phyloP scores from a whole-genome alignment of 2,888 invertebrate species.

The Drosophila peninsularis region DNA sequence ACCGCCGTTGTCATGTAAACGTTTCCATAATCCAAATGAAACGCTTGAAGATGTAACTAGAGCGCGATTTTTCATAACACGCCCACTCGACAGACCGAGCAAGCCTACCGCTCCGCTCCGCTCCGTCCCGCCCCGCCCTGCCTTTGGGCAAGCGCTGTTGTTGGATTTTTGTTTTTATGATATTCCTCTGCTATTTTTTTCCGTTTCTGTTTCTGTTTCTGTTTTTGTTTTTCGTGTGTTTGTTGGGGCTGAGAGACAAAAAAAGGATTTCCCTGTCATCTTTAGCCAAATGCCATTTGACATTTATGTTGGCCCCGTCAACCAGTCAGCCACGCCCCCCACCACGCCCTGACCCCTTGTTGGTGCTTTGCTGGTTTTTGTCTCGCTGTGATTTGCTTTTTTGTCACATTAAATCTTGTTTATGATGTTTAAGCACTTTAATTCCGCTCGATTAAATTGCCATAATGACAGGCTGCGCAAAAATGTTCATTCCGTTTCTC shows the following conservation, averaged over 20 bases:
- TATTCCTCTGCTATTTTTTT: not conserved
- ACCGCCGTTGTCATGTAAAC: slow-evolving; percentile 57
- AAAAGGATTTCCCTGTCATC: slow-evolving; percentile 60
- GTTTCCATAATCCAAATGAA: slow-evolving; percentile 63
- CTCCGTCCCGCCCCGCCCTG: not conserved
- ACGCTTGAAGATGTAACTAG: slow-evolving; percentile 69
- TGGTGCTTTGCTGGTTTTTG: slow-evolving; percentile 7
- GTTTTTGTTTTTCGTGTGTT: not conserved
- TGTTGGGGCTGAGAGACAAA: not conserved
- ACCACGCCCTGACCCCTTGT: not conserved
- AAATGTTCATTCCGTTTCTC: slow-evolving; percentile 43
- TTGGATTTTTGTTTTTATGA: slow-evolving; percentile 15
- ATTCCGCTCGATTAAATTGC: slow-evolving; percentile 80
- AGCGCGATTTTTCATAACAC: slow-evolving; percentile 59
- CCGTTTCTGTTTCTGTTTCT: not conserved
- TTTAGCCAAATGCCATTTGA: slow-evolving; percentile 71
- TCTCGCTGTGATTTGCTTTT: slow-evolving; percentile 71
- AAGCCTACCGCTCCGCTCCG: not conserved
- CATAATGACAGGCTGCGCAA: slow-evolving; percentile 64
- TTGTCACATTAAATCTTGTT: slow-evolving; percentile 78
- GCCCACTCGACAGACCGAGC: slow-evolving; percentile 1
- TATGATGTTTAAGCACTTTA: slow-evolving; percentile 77
- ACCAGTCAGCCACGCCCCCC: slow-evolving; percentile 8
- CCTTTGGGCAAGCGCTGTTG: slow-evolving; percentile 23
- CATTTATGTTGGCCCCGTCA: slow-evolving; percentile 57